phyloP scores from a whole-genome alignment of 2,888 invertebrate species.

The Amblyjoppa proteus region DNA sequence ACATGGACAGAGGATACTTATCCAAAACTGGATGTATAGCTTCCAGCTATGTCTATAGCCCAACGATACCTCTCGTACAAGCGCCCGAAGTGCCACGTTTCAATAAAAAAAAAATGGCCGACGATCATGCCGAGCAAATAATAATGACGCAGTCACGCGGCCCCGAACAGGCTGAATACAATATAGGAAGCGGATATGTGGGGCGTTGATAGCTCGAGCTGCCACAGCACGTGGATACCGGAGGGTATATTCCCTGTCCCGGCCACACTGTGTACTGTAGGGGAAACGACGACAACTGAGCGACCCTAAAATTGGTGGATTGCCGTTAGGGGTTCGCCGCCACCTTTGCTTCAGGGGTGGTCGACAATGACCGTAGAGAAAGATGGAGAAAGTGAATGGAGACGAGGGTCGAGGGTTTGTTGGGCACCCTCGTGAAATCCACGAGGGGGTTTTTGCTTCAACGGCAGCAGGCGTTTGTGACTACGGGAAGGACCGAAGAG shows the following conservation, averaged over 20 bases:
- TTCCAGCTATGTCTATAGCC: slow-evolving; percentile 37
- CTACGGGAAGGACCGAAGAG: slow-evolving; percentile 35
- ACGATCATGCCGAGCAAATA: slow-evolving; percentile 59
- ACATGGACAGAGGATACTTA: slow-evolving; percentile 19
- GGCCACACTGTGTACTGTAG: background rate
- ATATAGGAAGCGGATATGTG: slow-evolving; percentile 64
- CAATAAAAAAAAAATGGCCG: slow-evolving; percentile 51
- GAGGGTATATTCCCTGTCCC: slow-evolving; percentile 24
- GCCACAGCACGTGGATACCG: slow-evolving; percentile 61
- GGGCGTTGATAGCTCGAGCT: slow-evolving; percentile 65
- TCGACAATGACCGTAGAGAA: slow-evolving; percentile 68
- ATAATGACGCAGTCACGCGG: slow-evolving; percentile 64
- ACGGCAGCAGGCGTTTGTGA: slow-evolving; percentile 10
- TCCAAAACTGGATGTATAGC: slow-evolving; percentile 43
- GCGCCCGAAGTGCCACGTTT: slow-evolving; percentile 43
- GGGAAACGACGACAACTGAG: slow-evolving; percentile 35
- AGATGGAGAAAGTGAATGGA: slow-evolving; percentile 49
- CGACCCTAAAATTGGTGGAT: slow-evolving; percentile 61
- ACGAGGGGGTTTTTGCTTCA: slow-evolving; percentile 19
- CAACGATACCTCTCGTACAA: background rate
- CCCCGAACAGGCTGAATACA: slow-evolving; percentile 20
- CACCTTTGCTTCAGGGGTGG: slow-evolving; percentile 64
- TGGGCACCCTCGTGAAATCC: slow-evolving; percentile 52
- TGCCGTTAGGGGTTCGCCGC: slow-evolving; percentile 61
- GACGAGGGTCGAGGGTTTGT: slow-evolving; percentile 63